Evolutionary conservation across 2,113 vertebrate genomes (phyloP), one percentile per base, ranked within the genome.

Genomic region (Clupea harengus): DNA sequence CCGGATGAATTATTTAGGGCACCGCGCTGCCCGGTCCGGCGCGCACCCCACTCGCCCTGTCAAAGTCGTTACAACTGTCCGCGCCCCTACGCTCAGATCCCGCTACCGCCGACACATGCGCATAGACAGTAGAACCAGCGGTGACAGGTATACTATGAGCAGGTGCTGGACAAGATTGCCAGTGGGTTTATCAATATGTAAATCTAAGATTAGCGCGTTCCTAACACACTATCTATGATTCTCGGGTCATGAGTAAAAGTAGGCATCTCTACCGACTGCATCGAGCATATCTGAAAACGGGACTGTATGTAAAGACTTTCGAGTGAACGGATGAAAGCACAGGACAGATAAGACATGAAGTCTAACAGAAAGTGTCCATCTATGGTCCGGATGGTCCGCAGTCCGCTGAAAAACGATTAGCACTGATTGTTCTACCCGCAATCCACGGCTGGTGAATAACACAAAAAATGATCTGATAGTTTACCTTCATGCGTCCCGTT

Each of bases 401-500:
- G 60, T 64, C 60, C n/a, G 60, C 8, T 67, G 2, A 18, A 13
- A 18, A 54, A 18, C 52, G 15, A 54, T 13, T 15, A 54, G 2
- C 15, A 54, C 13, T 54, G 15, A 17, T 15, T 15, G 52, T 17
- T 7, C 10, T n/a, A 60, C 54, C 2, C 7, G 22, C 20, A 18
- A 18, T 67, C 6, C 22, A 3, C 60, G 25, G 20, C 1, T 8
- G 60, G 6, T 8, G 6, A 28, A 67, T 67, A 67, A 9, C 60
- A 67, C 22, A 22, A 25, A n/a, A n/a, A 67, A n/a, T 25, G 60
- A 10, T 0, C 25, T 0, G 60, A n/a, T 10, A 28, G 6, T 28
- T 67, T 67, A 67, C 60, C 60, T 67, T 67, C 60, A 67, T 67
- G 60, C 60, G 60, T 67, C 60, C 60, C 25, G 60, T n/a, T 25